phyloP scores from a whole-genome alignment of 2,888 invertebrate species.

The Micoletzkya japonica region DNA sequence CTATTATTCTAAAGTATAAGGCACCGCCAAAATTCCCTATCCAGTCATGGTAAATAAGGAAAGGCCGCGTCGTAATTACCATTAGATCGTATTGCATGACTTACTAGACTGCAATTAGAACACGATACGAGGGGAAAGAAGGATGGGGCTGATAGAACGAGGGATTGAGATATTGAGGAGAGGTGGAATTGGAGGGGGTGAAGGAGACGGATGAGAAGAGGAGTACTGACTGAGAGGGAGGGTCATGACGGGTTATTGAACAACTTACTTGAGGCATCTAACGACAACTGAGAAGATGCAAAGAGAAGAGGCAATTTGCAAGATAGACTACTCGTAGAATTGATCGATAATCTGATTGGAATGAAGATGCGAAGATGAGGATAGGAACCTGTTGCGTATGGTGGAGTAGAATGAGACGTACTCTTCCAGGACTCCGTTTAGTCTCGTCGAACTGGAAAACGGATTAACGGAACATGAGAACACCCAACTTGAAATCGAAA shows the following conservation, averaged over 20 bases:
- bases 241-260: not conserved
- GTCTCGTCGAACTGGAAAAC: conserved; percentile 9
- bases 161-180: not conserved
- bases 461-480: not conserved
- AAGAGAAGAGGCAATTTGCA: conserved; percentile 12
- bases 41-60: too few relatives aligned
- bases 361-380: not conserved
- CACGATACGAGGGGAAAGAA: conserved; percentile 9
- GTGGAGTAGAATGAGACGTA: not conserved
- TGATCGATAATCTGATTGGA: not conserved
- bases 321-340: not conserved
- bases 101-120: too few relatives aligned
- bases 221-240: not conserved
- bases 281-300: conserved; percentile 4
- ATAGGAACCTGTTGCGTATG: conserved; percentile 4
- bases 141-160: conserved; percentile 8
- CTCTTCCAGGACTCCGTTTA: not conserved
- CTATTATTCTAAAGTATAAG: too few relatives aligned
- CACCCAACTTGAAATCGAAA: conserved; percentile 27
- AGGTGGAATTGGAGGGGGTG: not conserved
- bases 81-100: too few relatives aligned
- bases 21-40: too few relatives aligned
- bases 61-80: too few relatives aligned
- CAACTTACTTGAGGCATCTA: not conserved
- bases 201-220: conserved; percentile 1